Evolutionary conservation across 1,140 invertebrate species (phyloP).

Genomic region (Ephestia elutella): DNA sequence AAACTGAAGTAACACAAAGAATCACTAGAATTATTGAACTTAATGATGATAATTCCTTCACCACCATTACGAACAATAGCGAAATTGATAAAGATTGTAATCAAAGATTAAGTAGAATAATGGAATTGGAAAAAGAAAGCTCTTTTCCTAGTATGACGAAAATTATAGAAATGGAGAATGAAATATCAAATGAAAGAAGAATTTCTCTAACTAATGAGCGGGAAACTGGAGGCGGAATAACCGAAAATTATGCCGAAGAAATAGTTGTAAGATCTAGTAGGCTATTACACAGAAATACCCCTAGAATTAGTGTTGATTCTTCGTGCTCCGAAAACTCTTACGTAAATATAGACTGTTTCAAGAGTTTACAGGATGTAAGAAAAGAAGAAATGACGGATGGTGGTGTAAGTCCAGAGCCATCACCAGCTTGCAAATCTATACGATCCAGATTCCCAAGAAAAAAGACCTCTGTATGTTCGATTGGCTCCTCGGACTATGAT

Average conservation of each 20-base stretch:
- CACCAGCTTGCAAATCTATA: constrained; percentile 45
- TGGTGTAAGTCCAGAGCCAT: constrained; percentile 38
- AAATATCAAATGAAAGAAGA: constrained; percentile 65
- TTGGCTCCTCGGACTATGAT: constrained; percentile 70
- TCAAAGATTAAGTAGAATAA: constrained; percentile 51
- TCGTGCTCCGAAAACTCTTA: constrained; percentile 74
- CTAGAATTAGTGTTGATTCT: constrained; percentile 71
- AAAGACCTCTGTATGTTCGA: constrained; percentile 72
- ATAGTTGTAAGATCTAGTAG: constrained; percentile 54
- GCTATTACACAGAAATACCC: constrained; percentile 59
- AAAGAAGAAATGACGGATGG: constrained; percentile 54
- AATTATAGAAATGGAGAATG: constrained; percentile 72
- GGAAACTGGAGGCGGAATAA: constrained; percentile 53
- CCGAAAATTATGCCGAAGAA: constrained; percentile 50
- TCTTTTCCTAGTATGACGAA: constrained; percentile 63
- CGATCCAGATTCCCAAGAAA: constrained; percentile 66
- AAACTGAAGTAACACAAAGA: constrained; percentile 57
- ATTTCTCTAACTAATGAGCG: constrained; percentile 65
- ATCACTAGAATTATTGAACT: constrained; percentile 67
- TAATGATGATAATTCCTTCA: constrained; percentile 55
- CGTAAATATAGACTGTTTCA: constrained; percentile 69
- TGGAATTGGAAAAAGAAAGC: constrained; percentile 55
- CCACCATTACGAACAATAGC: constrained; percentile 38
- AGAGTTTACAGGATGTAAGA: constrained; percentile 68
- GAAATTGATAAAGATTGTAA: constrained; percentile 45